phyloP scores from a whole-genome alignment of 2,113 vertebrate genomes.

The Lipophrys pholis region DNA sequence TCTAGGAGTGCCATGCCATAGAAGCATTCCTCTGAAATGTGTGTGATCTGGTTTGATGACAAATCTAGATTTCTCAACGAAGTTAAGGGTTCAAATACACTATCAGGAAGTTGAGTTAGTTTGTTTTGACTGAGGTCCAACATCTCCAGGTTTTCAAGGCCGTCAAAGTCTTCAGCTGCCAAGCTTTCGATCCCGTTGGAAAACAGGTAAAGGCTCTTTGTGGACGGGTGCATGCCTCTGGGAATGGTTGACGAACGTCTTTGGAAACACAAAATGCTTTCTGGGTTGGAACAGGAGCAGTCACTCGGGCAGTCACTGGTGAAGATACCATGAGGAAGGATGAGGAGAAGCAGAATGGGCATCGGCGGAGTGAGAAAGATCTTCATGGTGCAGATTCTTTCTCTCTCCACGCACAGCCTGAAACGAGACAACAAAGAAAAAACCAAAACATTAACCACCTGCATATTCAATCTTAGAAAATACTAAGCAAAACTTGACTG shows the following conservation, averaged over 20 bases:
- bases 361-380: constrained; percentile 60
- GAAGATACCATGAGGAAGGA: constrained; percentile 49
- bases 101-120: constrained; percentile 86
- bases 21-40: constrained; percentile 92
- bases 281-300: constrained; percentile 72
- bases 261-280: constrained; percentile 77
- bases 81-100: constrained; percentile 88
- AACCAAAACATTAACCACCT: constrained; percentile 38
- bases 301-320: constrained; percentile 73
- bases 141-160: constrained; percentile 87
- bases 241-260: constrained; percentile 83
- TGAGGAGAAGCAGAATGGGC: constrained; percentile 74
- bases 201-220: constrained; percentile 88
- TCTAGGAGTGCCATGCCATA: constrained; percentile 88
- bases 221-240: constrained; percentile 79
- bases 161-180: constrained; percentile 83
- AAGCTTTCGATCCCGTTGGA: constrained; percentile 89
- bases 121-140: constrained; percentile 96
- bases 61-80: constrained; percentile 94
- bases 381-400: constrained; percentile 76
- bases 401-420: constrained; percentile 64
- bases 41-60: constrained; percentile 90
- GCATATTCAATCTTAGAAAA: constrained; percentile 21
- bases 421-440: constrained; percentile 53
- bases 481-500: neutral